These are phyloP conservation scores for Ceuthmochares aereus DNA, from an alignment of 2,113 vertebrate genomes.

Conservation along the genomic window DNA sequence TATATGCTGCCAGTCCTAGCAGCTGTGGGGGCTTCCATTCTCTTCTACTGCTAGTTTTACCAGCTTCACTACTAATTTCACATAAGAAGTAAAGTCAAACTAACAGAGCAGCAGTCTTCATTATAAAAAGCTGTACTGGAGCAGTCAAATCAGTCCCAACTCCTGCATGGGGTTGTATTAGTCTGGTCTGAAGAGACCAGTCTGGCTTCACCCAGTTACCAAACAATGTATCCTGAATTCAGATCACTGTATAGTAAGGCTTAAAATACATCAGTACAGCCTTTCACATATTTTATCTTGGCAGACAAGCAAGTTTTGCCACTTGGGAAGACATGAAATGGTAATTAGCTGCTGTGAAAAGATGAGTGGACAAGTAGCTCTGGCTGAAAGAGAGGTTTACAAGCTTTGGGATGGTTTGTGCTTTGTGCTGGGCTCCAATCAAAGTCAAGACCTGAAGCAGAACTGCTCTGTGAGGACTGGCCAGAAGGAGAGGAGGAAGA, in stretches of 20 bases:
- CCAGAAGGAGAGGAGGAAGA: not conserved
- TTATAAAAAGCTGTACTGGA: not conserved
- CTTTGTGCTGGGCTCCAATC: not conserved
- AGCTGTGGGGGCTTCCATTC: not conserved
- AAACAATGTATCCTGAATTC: not conserved
- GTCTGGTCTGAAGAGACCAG: not conserved
- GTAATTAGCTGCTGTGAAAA: not conserved
- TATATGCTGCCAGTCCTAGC: not conserved
- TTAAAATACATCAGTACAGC: not conserved
- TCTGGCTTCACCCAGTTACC: not conserved
- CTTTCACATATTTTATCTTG: constrained; percentile 3
- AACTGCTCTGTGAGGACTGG: not conserved
- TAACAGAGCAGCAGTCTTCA: not conserved
- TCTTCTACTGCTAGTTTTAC: not conserved
- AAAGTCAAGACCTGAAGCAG: not conserved
- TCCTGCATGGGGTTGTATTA: not conserved
- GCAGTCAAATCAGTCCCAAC: not conserved
- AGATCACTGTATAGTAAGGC: not conserved
- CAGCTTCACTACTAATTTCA: not conserved
- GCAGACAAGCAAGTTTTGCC: not conserved
- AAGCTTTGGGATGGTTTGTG: not conserved
- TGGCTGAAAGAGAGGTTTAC: not conserved
- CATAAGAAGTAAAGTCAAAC: not conserved
- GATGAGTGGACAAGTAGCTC: not conserved
- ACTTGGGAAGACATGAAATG: not conserved